phyloP scores from a whole-genome alignment of 2,113 vertebrate genomes.

The Neotoma lepida region DNA sequence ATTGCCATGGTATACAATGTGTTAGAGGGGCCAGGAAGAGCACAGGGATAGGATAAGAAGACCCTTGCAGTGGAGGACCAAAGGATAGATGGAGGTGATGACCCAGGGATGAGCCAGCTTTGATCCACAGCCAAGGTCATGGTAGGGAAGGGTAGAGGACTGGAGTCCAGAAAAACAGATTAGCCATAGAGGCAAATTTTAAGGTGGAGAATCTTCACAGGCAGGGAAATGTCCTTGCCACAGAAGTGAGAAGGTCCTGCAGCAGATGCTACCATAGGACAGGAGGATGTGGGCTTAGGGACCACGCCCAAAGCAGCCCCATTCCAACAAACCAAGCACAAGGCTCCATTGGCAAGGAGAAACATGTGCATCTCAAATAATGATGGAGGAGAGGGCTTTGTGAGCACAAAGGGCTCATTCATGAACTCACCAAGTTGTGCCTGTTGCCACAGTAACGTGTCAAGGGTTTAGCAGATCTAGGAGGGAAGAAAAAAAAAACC shows the following conservation, averaged over 20 bases:
- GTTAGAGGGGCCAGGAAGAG: neutral
- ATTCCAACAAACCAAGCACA: neutral
- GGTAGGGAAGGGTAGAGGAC: neutral
- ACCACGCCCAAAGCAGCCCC: neutral
- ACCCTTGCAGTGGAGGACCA: neutral
- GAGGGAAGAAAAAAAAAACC: neutral
- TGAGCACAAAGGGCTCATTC: slow-evolving; percentile 67
- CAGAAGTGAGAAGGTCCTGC: neutral
- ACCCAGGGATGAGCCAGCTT: no score
- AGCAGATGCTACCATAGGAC: no score
- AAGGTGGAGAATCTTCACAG: neutral
- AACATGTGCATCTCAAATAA: neutral
- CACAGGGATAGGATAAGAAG: neutral
- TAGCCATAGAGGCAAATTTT: neutral
- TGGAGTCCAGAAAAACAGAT: neutral
- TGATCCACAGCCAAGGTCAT: neutral
- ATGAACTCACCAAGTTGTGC: slow-evolving; percentile 61
- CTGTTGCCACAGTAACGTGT: slow-evolving; percentile 81
- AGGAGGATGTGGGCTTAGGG: neutral
- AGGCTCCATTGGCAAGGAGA: neutral
- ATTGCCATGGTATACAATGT: accelerated
- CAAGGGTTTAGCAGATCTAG: slow-evolving; percentile 72
- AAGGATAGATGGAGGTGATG: neutral
- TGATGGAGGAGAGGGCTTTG: neutral
- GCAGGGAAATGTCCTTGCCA: neutral